Base-by-base conservation (phyloP, 2,113 vertebrate species). In the Tragulus kanchil region DNA sequence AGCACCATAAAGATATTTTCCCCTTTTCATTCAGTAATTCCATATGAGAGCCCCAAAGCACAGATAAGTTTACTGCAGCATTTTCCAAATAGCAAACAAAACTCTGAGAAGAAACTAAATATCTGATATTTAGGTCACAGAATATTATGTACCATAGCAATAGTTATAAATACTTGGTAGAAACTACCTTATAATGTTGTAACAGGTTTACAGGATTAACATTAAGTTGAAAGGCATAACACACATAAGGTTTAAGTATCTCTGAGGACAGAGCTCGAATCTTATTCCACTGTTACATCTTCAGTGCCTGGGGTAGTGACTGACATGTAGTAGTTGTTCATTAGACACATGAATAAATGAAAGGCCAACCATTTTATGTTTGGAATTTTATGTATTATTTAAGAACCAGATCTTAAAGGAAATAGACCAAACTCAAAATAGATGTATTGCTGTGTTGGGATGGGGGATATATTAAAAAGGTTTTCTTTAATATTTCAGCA, bases 361-460 rank as follows among this genome's bases (percentile, higher is more conserved):
- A 96, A 87, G 42, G 9, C 25, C 62, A 85, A 7, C 26, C 17
- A 14, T 81, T 96, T 93, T 86, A 73, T 86, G 42, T 95, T 92
- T 90, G 50, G 45, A 90, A 81, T 90, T 94, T 85, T 96, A 1
- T 94, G 9, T 93, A 12, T 56, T 94, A 77, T 97, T 93, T 89
- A 85, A 93, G 56, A 94, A 64, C 3, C 59, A 89, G 73, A 86
- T 83, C 64, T 94, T 91, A 90, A 77, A 90, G 71, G 56, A 95
- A 95, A 81, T 77, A 64, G 61, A 67, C 8, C 50, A 84, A 95
- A 93, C 91, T 94, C 21, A 91, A 90, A 94, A 77, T 85, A 89
- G 89, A 90, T 85, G 69, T 93, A 2, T 91, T 94, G 25, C 36
- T 31, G 9, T 95, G 17, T 91, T 96, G 13, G 17, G 8, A 17